Evolutionary conservation across 2,797 vertebrate genomes (phyloP), one percentile per base, ranked within the genome.

Genomic region (Hoplostethus mediterraneus): DNA sequence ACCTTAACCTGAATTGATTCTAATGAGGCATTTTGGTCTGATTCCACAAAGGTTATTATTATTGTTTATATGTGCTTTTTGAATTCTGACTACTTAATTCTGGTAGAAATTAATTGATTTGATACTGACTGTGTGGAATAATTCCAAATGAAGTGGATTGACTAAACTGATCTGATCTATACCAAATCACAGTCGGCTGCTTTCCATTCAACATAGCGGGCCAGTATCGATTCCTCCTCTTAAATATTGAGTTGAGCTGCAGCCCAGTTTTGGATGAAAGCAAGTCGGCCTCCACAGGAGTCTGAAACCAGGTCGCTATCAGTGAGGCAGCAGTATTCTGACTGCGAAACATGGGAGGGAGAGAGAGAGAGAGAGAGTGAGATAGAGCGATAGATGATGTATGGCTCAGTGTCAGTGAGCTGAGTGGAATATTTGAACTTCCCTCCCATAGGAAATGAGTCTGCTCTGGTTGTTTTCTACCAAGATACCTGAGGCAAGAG

Each of bases 171-270:
- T 73, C 33, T 67, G 25, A 25, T 64, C 48, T 52, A 54, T 38
- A 65, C 62, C 42, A 38, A 48, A 74, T 40, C 52, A 36, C 48
- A 48, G 56, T 2, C 0, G 14, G 51, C 45, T 68, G 56, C 40
- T 66, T 52, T 57, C 53, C 51, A 48, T 77, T 81, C 68, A 60
- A 56, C 79, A 53, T 16, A 59, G 73, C 63, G 49, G 60, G 63
- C 36, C 8, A 1, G 0, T 55, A 73, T 78, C 17, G 81, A 83
- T 79, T 65, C 47, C 14, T 61, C 52, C 54, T 38, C 69, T 78
- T 72, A 71, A 68, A 83, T 81, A 81, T 73, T 57, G 75, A 79
- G 67, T 44, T 30, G 75, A 71, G 71, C 61, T 71, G 55, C 66
- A 70, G 71, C 30, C 48, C 42, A 55, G 78, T 74, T 64, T 73